These are phyloP conservation scores for Propithecus perrieri DNA, from an alignment of 2,797 vertebrate genomes.

Conservation along the genomic window DNA sequence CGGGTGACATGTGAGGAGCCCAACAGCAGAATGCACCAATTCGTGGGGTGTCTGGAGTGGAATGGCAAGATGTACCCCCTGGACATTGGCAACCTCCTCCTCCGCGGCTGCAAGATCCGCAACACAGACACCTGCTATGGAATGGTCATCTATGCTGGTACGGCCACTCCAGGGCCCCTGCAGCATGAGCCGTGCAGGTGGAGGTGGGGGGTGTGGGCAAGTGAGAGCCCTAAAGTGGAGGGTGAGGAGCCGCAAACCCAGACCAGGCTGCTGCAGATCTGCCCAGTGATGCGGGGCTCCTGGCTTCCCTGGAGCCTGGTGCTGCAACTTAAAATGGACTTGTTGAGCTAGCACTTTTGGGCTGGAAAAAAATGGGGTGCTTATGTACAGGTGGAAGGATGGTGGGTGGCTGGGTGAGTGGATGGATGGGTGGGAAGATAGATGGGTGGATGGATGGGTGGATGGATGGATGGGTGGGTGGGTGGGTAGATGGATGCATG, in stretches of 20 bases:
- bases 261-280: not conserved
- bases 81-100: slow-evolving; percentile 88
- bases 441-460: not conserved
- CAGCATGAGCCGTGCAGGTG: accelerated
- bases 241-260: not conserved
- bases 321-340: not conserved
- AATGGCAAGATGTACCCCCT: slow-evolving; percentile 83
- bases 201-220: accelerated
- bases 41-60: slow-evolving; percentile 92
- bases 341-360: not conserved
- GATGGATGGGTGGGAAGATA: no score
- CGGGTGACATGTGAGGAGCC: slow-evolving; percentile 92
- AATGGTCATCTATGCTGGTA: slow-evolving; percentile 92
- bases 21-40: slow-evolving; percentile 91
- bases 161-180: accelerated
- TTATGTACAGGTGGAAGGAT: not conserved
- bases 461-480: accelerated
- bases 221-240: not conserved
- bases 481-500: no score
- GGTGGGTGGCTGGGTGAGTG: not conserved
- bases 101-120: slow-evolving; percentile 92
- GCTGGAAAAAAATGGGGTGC: not conserved
- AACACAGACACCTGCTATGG: slow-evolving; percentile 92
- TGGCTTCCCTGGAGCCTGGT: not conserved
- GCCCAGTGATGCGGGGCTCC: not conserved